A percentile compares a stretch with the other conserved stretches of the same genome.
These are phyloP conservation scores for Excalfactoria chinensis DNA, from an alignment of 2,113 vertebrate genomes.

Conservation along the genomic window DNA sequence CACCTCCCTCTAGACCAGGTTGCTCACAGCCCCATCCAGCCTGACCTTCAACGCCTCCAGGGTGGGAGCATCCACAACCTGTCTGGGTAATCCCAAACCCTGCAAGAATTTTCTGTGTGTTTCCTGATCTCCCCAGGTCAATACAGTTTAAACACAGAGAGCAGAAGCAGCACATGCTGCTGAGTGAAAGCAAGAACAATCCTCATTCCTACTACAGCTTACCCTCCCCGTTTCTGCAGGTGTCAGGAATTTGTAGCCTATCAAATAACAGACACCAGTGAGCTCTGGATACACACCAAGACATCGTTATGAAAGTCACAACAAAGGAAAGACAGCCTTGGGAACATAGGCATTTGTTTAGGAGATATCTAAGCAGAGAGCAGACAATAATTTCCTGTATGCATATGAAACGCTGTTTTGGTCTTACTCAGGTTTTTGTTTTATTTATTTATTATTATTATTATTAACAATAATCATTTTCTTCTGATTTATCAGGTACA, in stretches of 20 bases:
- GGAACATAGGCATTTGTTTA: not conserved
- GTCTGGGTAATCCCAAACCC: not conserved
- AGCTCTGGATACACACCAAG: not conserved
- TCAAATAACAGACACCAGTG: not conserved
- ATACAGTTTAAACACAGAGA: not conserved
- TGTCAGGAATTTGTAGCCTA: not conserved
- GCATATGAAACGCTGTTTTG: not conserved
- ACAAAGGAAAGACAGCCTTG: not conserved
- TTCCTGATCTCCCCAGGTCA: not conserved
- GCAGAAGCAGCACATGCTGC: not conserved
- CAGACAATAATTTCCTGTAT: not conserved
- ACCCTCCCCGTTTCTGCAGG: not conserved
- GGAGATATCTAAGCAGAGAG: not conserved
- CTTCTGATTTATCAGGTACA: not conserved
- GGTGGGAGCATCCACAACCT: too few species aligned
- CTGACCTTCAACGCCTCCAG: too few species aligned
- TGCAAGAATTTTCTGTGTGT: rapidly evolving
- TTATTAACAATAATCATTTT: not conserved
- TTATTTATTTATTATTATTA: not conserved
- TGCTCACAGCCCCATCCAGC: too few species aligned
- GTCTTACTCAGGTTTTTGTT: not conserved
- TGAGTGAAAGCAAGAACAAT: not conserved
- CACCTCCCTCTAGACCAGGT: too few species aligned
- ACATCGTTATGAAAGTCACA: not conserved
- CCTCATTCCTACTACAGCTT: not conserved